These are phyloP conservation scores for Haplotaxodon microlepis DNA, from an alignment of 2,113 vertebrate species.

Conservation along the genomic window DNA sequence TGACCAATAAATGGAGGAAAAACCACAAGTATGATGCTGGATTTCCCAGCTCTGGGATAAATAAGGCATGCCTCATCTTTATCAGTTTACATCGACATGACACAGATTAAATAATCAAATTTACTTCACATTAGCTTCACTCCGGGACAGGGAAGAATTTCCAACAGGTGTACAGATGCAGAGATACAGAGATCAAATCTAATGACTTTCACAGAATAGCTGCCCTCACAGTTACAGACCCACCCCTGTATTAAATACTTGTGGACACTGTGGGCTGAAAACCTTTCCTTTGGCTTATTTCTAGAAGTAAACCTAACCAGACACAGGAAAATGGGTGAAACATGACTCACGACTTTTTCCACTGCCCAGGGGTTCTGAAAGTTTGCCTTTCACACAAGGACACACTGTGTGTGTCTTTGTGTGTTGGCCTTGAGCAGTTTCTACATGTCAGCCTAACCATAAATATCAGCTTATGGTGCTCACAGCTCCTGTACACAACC, in stretches of 20 bases:
- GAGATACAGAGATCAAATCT: neutral
- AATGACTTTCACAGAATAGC: neutral
- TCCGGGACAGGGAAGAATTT: neutral
- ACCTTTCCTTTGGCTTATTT: slow-evolving; percentile 29
- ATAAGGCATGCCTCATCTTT: neutral
- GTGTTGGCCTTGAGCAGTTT: slow-evolving; percentile 14
- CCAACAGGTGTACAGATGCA: neutral
- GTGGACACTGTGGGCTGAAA: slow-evolving; percentile 44
- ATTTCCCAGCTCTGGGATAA: neutral
- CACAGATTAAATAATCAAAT: neutral
- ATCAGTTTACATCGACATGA: neutral
- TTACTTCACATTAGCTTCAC: neutral
- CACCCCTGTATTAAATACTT: slow-evolving; percentile 38
- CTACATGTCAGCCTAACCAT: slow-evolving; percentile 2
- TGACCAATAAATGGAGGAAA: neutral
- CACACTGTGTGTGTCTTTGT: slow-evolving; percentile 39
- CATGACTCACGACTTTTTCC: slow-evolving; percentile 60
- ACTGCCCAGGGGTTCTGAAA: slow-evolving; percentile 32
- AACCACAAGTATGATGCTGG: neutral
- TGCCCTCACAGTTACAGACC: neutral
- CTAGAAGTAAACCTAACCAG: slow-evolving; percentile 55
- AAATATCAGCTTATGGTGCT: slow-evolving; percentile 9
- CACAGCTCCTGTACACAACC: neutral
- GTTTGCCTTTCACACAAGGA: slow-evolving; percentile 37
- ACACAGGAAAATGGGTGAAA: slow-evolving; percentile 45